Evolutionary conservation across 1,140 invertebrate genomes (phyloP).

Genomic region (Ooceraea biroi): DNA sequence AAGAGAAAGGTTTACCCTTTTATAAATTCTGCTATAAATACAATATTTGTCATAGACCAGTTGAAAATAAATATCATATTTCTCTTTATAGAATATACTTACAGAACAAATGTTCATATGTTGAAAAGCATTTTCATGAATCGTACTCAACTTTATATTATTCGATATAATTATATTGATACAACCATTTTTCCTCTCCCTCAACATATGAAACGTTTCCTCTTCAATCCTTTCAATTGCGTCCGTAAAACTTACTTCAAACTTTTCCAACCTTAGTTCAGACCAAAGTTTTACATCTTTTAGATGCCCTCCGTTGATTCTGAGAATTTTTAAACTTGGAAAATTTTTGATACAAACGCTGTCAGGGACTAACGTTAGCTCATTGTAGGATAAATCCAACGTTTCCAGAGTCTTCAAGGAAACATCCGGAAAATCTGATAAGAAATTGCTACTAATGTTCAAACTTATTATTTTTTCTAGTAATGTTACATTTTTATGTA

Average conservation of each 20-base stretch:
- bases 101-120: slow-evolving; percentile 79
- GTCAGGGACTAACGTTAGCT: slow-evolving; percentile 79
- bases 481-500: slow-evolving; percentile 52
- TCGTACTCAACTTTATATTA: slow-evolving; percentile 70
- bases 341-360: slow-evolving; percentile 75
- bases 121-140: slow-evolving; percentile 72
- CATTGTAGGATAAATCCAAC: slow-evolving; percentile 87
- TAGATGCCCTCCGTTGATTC: slow-evolving; percentile 77
- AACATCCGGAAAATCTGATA: slow-evolving; percentile 73
- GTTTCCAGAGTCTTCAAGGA: slow-evolving; percentile 79
- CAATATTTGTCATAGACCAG: neutral
- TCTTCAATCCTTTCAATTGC: slow-evolving; percentile 72
- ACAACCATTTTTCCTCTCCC: slow-evolving; percentile 68
- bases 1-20: slow-evolving; percentile 30
- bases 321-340: slow-evolving; percentile 74
- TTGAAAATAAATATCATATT: slow-evolving; percentile 46
- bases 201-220: slow-evolving; percentile 74
- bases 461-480: slow-evolving; percentile 70
- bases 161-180: slow-evolving; percentile 77
- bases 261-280: slow-evolving; percentile 70
- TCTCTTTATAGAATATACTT: slow-evolving; percentile 67
- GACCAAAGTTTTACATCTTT: slow-evolving; percentile 72
- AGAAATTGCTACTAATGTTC: slow-evolving; percentile 78
- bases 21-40: slow-evolving; percentile 21
- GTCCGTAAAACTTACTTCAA: slow-evolving; percentile 71